These are phyloP conservation scores for Brachymystax lenok DNA, from an alignment of 2,797 vertebrate genomes.

Conservation along the genomic window DNA sequence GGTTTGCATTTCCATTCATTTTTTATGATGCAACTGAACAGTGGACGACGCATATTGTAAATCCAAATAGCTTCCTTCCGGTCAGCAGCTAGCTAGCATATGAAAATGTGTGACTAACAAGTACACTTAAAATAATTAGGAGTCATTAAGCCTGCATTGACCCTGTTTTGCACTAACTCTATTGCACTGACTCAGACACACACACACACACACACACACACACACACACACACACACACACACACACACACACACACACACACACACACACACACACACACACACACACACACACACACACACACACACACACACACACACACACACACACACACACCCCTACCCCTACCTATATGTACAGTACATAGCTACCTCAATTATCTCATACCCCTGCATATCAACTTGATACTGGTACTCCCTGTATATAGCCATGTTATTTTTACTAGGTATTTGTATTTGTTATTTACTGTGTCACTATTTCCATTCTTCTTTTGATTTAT, in stretches of 20 bases:
- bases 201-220: neutral
- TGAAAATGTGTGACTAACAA: no score
- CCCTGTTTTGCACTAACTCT: no score
- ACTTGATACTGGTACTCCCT: no score
- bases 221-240: conserved; percentile 8
- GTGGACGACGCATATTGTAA: no score
- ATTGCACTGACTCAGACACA: neutral
- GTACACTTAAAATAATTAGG: neutral
- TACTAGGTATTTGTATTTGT: no score
- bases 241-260: conserved; percentile 1
- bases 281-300: conserved; percentile 5
- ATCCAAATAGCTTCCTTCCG: neutral
- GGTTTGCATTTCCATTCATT: neutral
- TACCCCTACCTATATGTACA: neutral
- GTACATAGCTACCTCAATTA: no score
- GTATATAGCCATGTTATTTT: no score
- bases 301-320: conserved; percentile 1
- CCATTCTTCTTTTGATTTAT: no score
- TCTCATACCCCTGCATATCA: no score
- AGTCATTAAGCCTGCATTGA: neutral
- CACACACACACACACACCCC: conserved; percentile 7
- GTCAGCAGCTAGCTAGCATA: neutral
- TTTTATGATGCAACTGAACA: neutral
- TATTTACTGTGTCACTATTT: no score
- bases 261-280: conserved; percentile 6